Evolutionary conservation across 2,797 vertebrate species (phyloP), one percentile per base, ranked within the genome.

Genomic region (Choloepus didactylus): DNA sequence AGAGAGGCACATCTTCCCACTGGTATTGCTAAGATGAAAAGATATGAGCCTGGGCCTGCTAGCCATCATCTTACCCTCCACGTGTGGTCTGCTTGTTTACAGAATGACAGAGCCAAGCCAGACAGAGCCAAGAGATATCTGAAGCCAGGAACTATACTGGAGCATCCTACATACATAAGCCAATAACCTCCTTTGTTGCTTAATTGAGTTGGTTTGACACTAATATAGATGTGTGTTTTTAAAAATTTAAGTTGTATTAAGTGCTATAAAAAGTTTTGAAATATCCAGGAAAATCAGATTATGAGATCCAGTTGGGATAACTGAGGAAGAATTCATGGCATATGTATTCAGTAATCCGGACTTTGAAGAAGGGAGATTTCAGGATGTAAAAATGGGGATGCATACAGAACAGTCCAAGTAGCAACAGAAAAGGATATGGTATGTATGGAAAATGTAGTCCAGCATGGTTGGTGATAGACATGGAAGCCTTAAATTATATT

Each of bases 121-220:
- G 75, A 80, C 19, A 89, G 10, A 38, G n/a, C 38, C 15, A 92
- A 89, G 44, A 92, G 19, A 31, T 49, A 54, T 4, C 41, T 80
- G 35, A 90, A 70, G 6, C 54, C 70, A 93, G 31, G 70, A 72
- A 76, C 46, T 46, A 95, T 5, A 11, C 70, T 49, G 82, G 69
- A 38, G 69, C 25, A 91, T 87, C 35, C 19, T 72, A 83, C n/a
- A 49, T 77, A 87, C 0, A 38, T 49, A 72, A 67, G 5, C 35
- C 21, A 75, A 46, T 75, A 62, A 38, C 27, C 25, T 67, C 69
- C 35, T 93, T 56, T 72, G 44, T 85, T n/a, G 41, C 19, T 79
- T 79, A 18, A 14, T 89, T 76, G 91, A 87, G 38, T 59, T 94
- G 88, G 59, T 92, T 66, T 62, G 31, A 96, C 51, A 94, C 60